Conservation (phyloP, 2,797 vertebrate genomes). For the Sebastolobus alascanus region DNA sequence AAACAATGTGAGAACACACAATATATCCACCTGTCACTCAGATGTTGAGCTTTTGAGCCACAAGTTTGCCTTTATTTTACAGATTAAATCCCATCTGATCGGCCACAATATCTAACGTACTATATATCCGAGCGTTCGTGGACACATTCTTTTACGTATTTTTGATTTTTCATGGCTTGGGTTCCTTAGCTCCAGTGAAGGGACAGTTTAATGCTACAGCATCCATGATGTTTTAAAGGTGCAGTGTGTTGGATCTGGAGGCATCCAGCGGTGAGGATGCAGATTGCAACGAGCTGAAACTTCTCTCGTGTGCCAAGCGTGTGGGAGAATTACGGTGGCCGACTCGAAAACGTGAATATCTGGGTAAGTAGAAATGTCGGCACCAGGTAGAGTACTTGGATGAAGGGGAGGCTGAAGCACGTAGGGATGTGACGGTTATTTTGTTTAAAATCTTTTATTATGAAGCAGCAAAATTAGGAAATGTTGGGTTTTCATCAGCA, state of each 20-base stretch:
- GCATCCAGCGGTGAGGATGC: neutral
- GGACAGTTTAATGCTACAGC: neutral
- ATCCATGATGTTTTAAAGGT: neutral
- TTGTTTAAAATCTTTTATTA: too few relatives aligned
- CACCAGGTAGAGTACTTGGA: too few relatives aligned
- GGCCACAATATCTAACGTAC: neutral
- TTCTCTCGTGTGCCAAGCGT: neutral
- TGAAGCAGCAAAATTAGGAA: too few relatives aligned
- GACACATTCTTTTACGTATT: neutral
- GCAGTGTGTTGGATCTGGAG: neutral
- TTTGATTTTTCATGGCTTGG: neutral
- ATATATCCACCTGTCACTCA: neutral
- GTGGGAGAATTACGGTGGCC: neutral
- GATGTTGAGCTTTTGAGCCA: neutral
- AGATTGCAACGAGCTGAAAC: neutral
- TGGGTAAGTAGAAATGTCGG: too few relatives aligned
- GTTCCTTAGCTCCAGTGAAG: neutral
- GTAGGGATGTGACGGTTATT: too few relatives aligned
- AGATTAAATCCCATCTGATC: neutral
- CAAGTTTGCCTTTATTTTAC: neutral
- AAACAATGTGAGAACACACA: neutral
- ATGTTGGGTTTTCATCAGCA: too few relatives aligned
- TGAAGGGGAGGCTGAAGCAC: too few relatives aligned
- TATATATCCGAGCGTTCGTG: neutral
- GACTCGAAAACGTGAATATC: neutral